Evolutionary conservation across 2,888 invertebrate species (phyloP).

Genomic region (Cinara cedri): DNA sequence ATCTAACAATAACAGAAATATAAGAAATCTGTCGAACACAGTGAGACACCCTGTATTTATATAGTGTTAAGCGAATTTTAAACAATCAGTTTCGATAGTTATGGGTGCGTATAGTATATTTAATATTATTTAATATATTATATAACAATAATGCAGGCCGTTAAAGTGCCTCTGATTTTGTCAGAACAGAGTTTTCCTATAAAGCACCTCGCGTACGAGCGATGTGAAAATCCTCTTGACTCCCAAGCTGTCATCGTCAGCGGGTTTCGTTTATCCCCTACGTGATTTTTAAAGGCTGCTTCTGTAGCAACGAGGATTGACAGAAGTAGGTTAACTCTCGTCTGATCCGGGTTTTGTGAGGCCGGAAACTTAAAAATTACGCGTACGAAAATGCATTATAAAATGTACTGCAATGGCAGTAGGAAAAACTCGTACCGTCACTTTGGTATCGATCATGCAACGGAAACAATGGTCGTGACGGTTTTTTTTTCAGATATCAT

Average conservation of each 20-base stretch:
- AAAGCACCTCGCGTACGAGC: background rate
- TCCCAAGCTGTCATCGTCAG: background rate
- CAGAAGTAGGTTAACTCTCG: background rate
- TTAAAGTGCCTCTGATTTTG: constrained; percentile 11
- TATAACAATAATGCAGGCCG: background rate
- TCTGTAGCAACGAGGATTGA: background rate
- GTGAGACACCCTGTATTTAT: no score
- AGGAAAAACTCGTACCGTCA: no score
- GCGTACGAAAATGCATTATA: no score
- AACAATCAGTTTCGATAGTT: background rate
- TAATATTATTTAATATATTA: no score
- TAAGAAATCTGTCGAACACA: no score
- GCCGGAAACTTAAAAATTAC: background rate
- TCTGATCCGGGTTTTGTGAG: background rate
- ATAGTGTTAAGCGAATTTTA: no score
- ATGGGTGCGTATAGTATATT: background rate
- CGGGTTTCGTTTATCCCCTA: background rate
- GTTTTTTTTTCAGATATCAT: no score
- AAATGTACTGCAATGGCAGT: no score
- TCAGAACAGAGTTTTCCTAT: background rate
- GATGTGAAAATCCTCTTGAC: background rate
- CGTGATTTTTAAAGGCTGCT: background rate
- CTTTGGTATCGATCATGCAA: no score
- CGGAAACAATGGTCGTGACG: no score
- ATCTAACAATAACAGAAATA: no score